A percentile compares a stretch with the other conserved stretches of the same genome.
Evolutionary conservation across 1,140 invertebrate species (phyloP).

Genomic region (Apis dorsata): DNA sequence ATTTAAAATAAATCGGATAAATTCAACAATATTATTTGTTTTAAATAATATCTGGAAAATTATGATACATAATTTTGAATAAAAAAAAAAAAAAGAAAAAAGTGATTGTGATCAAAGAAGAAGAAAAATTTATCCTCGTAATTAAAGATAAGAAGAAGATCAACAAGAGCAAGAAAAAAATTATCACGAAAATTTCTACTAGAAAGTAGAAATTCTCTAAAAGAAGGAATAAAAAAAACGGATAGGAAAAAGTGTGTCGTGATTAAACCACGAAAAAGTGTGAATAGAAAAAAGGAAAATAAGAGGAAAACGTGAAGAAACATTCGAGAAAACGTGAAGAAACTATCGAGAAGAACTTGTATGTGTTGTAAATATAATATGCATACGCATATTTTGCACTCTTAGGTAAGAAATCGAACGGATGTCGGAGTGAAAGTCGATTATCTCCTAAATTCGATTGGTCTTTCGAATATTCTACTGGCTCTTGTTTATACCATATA

Average conservation of each 20-base stretch:
- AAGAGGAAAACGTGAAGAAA: background rate
- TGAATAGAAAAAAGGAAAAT: no score
- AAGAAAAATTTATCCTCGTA: background rate
- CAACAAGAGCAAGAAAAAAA: no score
- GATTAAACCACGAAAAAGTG: background rate
- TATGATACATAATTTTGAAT: background rate
- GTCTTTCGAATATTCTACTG: background rate
- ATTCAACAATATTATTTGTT: no score
- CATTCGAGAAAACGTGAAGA: no score
- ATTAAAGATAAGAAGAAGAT: background rate
- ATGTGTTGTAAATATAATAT: no score
- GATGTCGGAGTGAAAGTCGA: slow-evolving; percentile 5
- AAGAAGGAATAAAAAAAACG: background rate
- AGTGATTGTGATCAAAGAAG: background rate
- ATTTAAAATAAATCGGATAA: no score
- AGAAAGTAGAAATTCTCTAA: background rate
- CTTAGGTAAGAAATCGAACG: background rate
- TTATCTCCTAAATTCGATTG: slow-evolving; percentile 7
- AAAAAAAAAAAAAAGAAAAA: background rate
- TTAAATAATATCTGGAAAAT: background rate
- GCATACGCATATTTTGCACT: background rate
- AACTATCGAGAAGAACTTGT: background rate
- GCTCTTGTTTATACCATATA: background rate
- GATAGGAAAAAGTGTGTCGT: background rate
- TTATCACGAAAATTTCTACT: background rate